Percentiles rank a stretch among this genome's conserved stretches.
These are phyloP conservation scores for Lucilia cuprina DNA, from an alignment of 1,140 invertebrate species.

Conservation along the genomic window DNA sequence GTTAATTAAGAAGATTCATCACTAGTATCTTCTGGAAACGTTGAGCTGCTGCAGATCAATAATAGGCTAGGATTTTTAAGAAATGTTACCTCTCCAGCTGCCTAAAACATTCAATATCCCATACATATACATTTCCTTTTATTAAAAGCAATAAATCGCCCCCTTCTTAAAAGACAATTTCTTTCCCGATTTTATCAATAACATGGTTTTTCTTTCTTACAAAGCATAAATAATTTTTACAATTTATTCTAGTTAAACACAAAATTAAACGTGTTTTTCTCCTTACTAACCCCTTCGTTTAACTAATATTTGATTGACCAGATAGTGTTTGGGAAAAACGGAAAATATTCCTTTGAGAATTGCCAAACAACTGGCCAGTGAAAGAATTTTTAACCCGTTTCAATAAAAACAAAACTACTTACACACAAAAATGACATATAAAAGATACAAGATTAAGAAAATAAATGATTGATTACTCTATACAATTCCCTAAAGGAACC, in stretches of 20 bases:
- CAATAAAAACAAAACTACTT: background rate
- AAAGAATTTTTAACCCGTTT: background rate
- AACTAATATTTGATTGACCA: slow-evolving; percentile 15
- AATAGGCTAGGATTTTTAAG: no score
- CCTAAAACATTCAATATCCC: background rate
- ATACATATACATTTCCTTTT: background rate
- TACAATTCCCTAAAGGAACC: background rate
- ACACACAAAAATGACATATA: background rate
- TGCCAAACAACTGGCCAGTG: background rate
- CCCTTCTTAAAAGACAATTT: background rate
- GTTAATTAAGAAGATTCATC: no score
- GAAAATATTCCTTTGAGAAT: background rate
- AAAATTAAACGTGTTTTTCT: background rate
- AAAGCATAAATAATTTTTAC: slow-evolving; percentile 11
- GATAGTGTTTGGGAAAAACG: background rate
- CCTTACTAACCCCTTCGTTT: background rate
- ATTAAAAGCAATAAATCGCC: background rate
- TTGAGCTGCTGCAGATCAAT: no score
- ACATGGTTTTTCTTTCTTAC: background rate
- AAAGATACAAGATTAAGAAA: slow-evolving; percentile 14
- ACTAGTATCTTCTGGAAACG: no score
- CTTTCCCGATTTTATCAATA: background rate
- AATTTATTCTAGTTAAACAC: background rate
- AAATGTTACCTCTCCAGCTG: background rate
- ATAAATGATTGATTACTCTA: background rate